These are phyloP conservation scores for Haliclona indistincta DNA, from an alignment of 37 sponge, comb jelly and placozoan species.

Conservation along the genomic window DNA sequence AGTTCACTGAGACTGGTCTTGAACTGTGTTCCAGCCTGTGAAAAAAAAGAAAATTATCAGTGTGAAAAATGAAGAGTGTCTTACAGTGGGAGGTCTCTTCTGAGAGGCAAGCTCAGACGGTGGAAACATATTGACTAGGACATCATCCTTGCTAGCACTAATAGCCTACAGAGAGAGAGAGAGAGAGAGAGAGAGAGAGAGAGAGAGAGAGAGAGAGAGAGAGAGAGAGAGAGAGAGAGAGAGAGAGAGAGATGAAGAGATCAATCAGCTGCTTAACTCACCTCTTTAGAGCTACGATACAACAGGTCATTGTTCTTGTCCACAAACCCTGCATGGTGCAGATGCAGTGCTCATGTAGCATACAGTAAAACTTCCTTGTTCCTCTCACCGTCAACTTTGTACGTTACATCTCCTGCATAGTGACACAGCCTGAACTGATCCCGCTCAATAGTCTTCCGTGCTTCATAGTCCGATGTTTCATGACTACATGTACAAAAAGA, in stretches of 20 bases:
- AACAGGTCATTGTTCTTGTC: conserved; percentile 89
- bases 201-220: not conserved
- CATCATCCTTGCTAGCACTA: conserved; percentile 23
- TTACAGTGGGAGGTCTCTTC: conserved; percentile 84
- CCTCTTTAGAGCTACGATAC: conserved; percentile 75
- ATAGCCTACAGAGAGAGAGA: conserved; percentile 20
- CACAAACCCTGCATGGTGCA: conserved; percentile 57
- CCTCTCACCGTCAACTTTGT: conserved; percentile 45
- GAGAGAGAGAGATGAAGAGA: not conserved
- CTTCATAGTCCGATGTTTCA: conserved; percentile 72
- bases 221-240: not conserved
- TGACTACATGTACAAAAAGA: conserved; percentile 15
- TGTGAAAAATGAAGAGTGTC: not conserved
- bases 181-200: not conserved
- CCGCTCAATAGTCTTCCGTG: conserved; percentile 50
- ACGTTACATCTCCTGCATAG: conserved; percentile 87
- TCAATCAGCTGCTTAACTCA: not conserved
- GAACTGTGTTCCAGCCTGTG: conserved; percentile 86
- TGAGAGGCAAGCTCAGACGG: conserved; percentile 61
- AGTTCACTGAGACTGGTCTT: conserved; percentile 71
- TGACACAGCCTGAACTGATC: conserved; percentile 77
- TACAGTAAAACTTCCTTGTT: no score
- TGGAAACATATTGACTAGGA: conserved; percentile 61
- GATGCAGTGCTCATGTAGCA: no score
- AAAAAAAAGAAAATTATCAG: conserved; percentile 5